phyloP scores from a whole-genome alignment of 2,888 invertebrate genomes.

The Drosophila recens region DNA sequence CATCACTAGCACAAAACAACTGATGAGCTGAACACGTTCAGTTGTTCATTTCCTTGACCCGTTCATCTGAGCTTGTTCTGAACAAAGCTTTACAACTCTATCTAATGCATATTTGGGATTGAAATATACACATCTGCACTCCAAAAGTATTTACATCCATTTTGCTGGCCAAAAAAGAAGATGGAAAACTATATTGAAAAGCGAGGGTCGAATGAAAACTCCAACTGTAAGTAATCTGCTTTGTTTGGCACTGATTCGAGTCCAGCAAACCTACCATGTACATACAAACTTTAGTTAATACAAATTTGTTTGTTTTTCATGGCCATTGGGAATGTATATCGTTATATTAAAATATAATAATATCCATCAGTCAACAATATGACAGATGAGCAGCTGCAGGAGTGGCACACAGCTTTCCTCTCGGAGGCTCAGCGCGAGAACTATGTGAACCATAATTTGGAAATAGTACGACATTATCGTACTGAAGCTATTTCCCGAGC shows the following conservation, averaged over 20 bases:
- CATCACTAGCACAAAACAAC: no score
- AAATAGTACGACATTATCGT: conserved; percentile 59
- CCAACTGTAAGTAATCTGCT: conserved; percentile 41
- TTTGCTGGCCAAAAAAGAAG: conserved; percentile 3
- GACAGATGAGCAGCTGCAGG: conserved; percentile 53
- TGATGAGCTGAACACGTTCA: neutral
- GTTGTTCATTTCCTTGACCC: neutral
- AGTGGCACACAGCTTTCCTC: conserved; percentile 43
- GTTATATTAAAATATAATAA: neutral
- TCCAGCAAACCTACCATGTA: neutral
- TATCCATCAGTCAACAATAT: conserved; percentile 48
- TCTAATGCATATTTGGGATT: conserved; percentile 7
- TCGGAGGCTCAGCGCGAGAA: conserved; percentile 58
- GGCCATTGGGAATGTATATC: conserved; percentile 35
- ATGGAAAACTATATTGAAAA: conserved; percentile 45
- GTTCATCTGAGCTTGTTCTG: conserved; percentile 1
- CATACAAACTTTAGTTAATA: neutral
- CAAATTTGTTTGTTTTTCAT: conserved; percentile 36
- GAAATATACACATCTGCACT: conserved; percentile 30
- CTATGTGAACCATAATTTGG: conserved; percentile 57
- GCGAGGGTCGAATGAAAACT: conserved; percentile 28
- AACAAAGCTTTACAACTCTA: neutral
- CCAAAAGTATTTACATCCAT: conserved; percentile 19
- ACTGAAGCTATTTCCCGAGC: conserved; percentile 49
- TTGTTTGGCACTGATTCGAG: neutral